Base-by-base conservation (phyloP, 2,113 vertebrate species). In the Etheostoma spectabile region DNA sequence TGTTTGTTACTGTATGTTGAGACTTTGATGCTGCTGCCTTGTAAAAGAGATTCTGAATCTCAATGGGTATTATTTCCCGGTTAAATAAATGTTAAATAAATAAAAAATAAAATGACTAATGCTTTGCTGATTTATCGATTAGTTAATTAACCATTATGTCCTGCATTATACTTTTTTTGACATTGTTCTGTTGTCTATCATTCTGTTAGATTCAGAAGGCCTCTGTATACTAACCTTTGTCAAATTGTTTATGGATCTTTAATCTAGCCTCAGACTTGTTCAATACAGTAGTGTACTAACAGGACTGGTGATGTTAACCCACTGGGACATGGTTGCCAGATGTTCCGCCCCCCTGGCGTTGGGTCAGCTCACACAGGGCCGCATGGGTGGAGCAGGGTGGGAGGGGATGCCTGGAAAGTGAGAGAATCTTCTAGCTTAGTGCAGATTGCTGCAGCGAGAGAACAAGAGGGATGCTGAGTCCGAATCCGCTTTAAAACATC, bases 231-330 rank as follows among this genome's bases (percentile, higher is more conserved):
- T 76, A 89, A 84, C 85, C 86, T 83, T 78, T 86, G 69, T 96
- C 95, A 93, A 95, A 95, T 96, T 95, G 96, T 94, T 93, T 92
- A 94, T 92, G 90, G 79, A 62, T 85, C 90, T 93, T 82, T 97
- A 97, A 98, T 97, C 96, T 95, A 91, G 92, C 77, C 94, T 91
- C 94, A 91, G 91, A 87, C 80, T 95, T 92, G 95, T 94, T 96
- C 96, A 96, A 96, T 96, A 95, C 96, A 96, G 95, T 91, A 89
- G 90, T 83, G 75, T 85, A 79, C 93, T 97, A 97, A 99, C 96
- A 96, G 96, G 97, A 98, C 97, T 97, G 93, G 85, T 77, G 92
- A 94, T 92, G 95, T 96, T 95, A 93, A 95, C 95, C 68, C 92
- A 88, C 92, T 77, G 74, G 82, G 94, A 95, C 92, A 86, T 91